A percentile compares a stretch with the other conserved stretches of the same genome.
These are phyloP conservation scores for Brenthis ino DNA, from an alignment of 2,888 invertebrate genomes.

Conservation along the genomic window DNA sequence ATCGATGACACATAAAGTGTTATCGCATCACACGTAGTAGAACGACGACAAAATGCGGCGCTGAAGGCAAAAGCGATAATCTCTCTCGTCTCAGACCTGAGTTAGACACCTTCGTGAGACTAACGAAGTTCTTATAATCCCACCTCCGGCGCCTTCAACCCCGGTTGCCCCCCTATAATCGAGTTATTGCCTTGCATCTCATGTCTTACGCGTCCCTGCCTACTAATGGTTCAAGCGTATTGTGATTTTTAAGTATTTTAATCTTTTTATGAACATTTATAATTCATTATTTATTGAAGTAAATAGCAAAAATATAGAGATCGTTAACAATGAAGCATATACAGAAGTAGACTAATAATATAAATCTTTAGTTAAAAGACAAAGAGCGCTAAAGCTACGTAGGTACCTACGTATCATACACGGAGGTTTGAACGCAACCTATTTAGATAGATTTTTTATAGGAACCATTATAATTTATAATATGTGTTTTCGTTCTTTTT, in stretches of 20 bases:
- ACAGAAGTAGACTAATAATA: too few relatives aligned
- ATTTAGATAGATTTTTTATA: too few relatives aligned
- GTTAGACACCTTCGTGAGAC: conserved; percentile 76
- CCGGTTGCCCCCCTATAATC: conserved; percentile 58
- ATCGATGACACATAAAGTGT: conserved; percentile 28
- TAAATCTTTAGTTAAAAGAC: too few relatives aligned
- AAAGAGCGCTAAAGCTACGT: too few relatives aligned
- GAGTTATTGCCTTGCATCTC: conserved; percentile 76
- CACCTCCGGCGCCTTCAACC: conserved; percentile 52
- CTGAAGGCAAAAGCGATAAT: conserved; percentile 73
- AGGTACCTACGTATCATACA: too few relatives aligned
- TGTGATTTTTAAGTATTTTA: conserved; percentile 2
- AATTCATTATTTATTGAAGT: too few relatives aligned
- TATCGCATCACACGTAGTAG: conserved; percentile 53
- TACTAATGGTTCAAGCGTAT: conserved; percentile 15
- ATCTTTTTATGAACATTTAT: not conserved
- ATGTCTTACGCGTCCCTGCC: conserved; percentile 55
- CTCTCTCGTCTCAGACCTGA: conserved; percentile 66
- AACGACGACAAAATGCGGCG: conserved; percentile 65
- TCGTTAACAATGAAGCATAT: too few relatives aligned
- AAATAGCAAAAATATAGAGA: too few relatives aligned
- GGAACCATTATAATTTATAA: too few relatives aligned
- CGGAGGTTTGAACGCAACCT: too few relatives aligned
- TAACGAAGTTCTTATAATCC: conserved; percentile 81
- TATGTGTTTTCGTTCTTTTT: too few relatives aligned